Evolutionary conservation across 1,140 invertebrate species (phyloP).

Genomic region (Mamestra configurata): DNA sequence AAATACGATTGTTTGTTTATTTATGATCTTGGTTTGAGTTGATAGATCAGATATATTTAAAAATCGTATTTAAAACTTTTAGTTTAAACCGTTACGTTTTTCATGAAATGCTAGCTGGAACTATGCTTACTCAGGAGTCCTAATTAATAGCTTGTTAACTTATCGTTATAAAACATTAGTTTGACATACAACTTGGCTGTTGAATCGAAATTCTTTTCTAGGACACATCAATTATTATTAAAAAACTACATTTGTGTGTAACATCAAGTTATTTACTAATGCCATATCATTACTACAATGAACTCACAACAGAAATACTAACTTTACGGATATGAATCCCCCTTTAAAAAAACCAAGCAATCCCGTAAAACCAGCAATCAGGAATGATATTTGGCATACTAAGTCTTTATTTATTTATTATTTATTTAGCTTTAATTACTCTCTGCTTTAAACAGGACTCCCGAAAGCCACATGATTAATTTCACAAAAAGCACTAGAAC

Average conservation of each 20-base stretch:
- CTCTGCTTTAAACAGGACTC: constrained; percentile 36
- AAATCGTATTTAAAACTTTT: not conserved
- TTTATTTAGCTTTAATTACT: no score
- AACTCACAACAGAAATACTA: not conserved
- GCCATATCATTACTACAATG: not conserved
- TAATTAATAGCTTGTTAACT: not conserved
- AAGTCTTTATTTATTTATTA: no score
- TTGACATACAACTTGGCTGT: constrained; percentile 12
- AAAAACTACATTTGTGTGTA: constrained; percentile 29
- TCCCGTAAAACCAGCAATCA: not conserved
- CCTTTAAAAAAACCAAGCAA: not conserved
- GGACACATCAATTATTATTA: constrained; percentile 14
- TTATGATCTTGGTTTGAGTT: not conserved
- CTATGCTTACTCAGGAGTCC: constrained; percentile 30
- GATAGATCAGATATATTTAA: not conserved
- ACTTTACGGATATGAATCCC: not conserved
- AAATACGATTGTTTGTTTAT: not conserved
- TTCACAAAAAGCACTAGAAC: constrained; percentile 29
- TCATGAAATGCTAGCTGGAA: constrained; percentile 43
- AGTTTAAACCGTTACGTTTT: not conserved
- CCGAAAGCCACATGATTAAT: constrained; percentile 1
- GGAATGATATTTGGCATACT: not conserved
- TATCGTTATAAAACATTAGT: constrained; percentile 17
- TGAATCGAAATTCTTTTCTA: constrained; percentile 14
- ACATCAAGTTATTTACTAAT: constrained; percentile 17